Conservation (phyloP, 2,888 invertebrate genomes). For the Abrostola tripartita region DNA sequence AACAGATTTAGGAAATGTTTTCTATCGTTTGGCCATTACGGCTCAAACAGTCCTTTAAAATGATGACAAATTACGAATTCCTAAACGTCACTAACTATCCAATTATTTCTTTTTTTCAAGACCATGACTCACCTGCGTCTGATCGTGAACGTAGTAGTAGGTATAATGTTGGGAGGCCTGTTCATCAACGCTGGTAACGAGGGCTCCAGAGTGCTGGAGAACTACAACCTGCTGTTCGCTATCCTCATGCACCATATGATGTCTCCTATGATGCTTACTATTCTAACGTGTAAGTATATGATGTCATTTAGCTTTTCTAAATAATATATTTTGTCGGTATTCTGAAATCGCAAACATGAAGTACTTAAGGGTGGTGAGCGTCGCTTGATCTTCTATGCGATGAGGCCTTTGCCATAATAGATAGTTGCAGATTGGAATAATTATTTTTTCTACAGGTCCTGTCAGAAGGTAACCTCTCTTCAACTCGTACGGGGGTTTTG, state of each 20-base stretch:
- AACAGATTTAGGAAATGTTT: too few species aligned
- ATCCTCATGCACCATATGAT: conserved; percentile 97
- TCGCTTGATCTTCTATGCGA: too few species aligned
- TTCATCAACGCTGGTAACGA: conserved; percentile 93
- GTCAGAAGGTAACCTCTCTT: too few species aligned
- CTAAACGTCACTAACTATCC: not conserved
- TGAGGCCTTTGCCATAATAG: too few species aligned
- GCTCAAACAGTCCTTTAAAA: too few species aligned
- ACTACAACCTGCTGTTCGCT: conserved; percentile 96
- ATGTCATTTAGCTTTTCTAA: not conserved
- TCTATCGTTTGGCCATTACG: too few species aligned
- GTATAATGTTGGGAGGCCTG: conserved; percentile 92
- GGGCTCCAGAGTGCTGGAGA: conserved; percentile 93
- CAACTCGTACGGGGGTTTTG: too few species aligned
- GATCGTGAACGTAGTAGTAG: conserved; percentile 92
- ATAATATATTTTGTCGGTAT: too few species aligned
- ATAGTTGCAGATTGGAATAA: too few species aligned
- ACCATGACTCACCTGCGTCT: conserved; percentile 94
- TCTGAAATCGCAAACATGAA: too few species aligned
- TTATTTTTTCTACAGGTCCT: too few species aligned
- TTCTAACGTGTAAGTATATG: conserved; percentile 92
- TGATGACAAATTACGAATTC: not conserved
- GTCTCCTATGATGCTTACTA: conserved; percentile 97
- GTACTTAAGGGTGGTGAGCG: too few species aligned
- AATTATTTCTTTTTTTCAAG: conserved; percentile 75